Evolutionary conservation across 2,888 invertebrate genomes (phyloP).

Genomic region (Chaitophorus viminalis): DNA sequence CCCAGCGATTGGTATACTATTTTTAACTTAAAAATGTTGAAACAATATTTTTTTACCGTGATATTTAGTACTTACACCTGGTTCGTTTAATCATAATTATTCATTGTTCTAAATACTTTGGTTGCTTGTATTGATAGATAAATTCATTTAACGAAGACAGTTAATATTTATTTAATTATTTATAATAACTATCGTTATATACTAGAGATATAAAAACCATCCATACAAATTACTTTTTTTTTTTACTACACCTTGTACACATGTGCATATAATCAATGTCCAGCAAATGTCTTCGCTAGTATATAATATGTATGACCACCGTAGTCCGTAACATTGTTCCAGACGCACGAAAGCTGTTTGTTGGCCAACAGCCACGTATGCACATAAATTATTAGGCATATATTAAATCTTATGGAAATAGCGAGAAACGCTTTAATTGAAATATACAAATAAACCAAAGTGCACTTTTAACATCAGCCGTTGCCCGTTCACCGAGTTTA

Average conservation of each 20-base stretch:
- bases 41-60: too few relatives aligned
- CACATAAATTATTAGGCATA: conserved; percentile 40
- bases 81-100: too few relatives aligned
- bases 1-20: not conserved
- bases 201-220: not conserved
- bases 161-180: not conserved
- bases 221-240: conserved; percentile 19
- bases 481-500: not conserved
- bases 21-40: too few relatives aligned
- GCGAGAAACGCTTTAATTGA: conserved; percentile 44
- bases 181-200: not conserved
- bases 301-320: not conserved
- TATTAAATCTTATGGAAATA: conserved; percentile 27
- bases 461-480: conserved; percentile 14
- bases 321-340: conserved; percentile 34
- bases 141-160: not conserved
- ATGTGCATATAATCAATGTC: conserved; percentile 24
- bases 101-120: too few relatives aligned
- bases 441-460: conserved; percentile 45
- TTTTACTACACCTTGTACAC: not conserved
- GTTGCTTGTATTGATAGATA: not conserved
- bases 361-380: conserved; percentile 41
- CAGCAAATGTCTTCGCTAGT: conserved; percentile 19
- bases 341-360: conserved; percentile 10
- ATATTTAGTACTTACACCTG: too few relatives aligned